A percentile compares a stretch with the other conserved stretches of the same genome.
These are phyloP conservation scores for Barypeithes pellucidus DNA, from an alignment of 2,888 invertebrate species.

Conservation along the genomic window DNA sequence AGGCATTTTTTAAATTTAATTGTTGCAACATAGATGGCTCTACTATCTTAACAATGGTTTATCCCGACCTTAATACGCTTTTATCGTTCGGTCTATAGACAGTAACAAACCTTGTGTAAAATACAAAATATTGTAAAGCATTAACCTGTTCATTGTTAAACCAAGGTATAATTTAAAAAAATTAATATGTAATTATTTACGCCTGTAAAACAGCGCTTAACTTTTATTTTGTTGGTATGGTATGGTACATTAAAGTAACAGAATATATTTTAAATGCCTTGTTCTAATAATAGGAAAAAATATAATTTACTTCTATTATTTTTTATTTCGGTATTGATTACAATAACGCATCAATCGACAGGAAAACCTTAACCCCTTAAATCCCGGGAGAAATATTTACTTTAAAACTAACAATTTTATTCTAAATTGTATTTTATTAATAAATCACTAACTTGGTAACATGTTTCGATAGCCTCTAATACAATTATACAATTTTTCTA, in stretches of 20 bases:
- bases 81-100: neutral
- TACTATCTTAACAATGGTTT: neutral
- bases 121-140: constrained; percentile 35
- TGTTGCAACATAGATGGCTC: no score
- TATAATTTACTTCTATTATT: neutral
- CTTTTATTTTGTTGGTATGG: constrained; percentile 37
- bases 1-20: no score
- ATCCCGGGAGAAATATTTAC: no score
- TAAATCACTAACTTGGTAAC: no score
- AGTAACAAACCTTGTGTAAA: constrained; percentile 10
- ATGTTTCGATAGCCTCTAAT: no score
- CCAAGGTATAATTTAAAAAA: constrained; percentile 37
- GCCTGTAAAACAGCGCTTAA: constrained; percentile 31
- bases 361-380: no score
- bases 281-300: constrained; percentile 17
- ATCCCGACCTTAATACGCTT: neutral
- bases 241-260: constrained; percentile 21
- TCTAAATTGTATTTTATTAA: no score
- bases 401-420: no score
- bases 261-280: constrained; percentile 6
- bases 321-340: constrained; percentile 9
- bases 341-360: no score
- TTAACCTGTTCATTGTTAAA: constrained; percentile 40
- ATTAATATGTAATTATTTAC: constrained; percentile 36
- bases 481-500: no score